phyloP scores from a whole-genome alignment of 2,797 vertebrate species.

The Phyllotis vaccarum region DNA sequence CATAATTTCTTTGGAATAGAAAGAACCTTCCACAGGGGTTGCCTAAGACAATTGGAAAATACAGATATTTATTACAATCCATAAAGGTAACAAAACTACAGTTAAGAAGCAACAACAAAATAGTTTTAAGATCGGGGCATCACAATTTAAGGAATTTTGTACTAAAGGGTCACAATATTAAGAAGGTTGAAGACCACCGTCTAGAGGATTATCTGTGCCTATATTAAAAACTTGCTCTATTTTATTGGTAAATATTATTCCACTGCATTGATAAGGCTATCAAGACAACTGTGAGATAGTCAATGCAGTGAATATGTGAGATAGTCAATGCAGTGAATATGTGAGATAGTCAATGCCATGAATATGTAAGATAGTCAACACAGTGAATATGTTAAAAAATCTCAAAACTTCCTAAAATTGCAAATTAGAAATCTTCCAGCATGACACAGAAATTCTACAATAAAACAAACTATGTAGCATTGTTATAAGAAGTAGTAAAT shows the following conservation, averaged over 20 bases:
- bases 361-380: background rate
- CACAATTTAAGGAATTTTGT: background rate
- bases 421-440: background rate
- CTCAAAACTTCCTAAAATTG: background rate
- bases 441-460: background rate
- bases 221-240: background rate
- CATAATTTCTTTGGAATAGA: background rate
- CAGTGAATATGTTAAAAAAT: background rate
- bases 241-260: background rate
- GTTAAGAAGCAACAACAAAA: background rate
- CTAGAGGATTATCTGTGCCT: background rate
- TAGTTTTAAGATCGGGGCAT: background rate
- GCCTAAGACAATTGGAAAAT: background rate
- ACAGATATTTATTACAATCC: background rate
- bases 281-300: constrained; percentile 3
- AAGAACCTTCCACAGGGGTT: background rate
- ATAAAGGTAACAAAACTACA: background rate
- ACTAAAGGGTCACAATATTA: background rate
- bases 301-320: background rate
- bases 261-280: background rate
- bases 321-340: background rate
- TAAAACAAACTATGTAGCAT: constrained; percentile 5
- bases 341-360: background rate
- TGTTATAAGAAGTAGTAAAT: background rate
- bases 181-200: background rate